A percentile compares a stretch with the other conserved stretches of the same genome.
Evolutionary conservation across 1,140 invertebrate genomes (phyloP).

Genomic region (Neuroterus valhalla): DNA sequence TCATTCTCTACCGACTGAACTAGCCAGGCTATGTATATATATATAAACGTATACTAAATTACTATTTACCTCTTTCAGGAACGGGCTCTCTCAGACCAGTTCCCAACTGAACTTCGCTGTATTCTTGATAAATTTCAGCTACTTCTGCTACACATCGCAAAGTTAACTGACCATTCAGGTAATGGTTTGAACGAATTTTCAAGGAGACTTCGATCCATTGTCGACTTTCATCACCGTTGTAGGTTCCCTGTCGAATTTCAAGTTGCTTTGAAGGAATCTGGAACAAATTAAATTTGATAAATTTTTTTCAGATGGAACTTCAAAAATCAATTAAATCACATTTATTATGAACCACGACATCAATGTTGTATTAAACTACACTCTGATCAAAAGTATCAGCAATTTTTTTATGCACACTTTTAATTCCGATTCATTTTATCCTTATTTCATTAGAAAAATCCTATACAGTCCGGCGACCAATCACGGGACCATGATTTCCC

Average conservation of each 20-base stretch:
- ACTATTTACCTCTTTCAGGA: slow-evolving; percentile 66
- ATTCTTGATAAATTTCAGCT: slow-evolving; percentile 58
- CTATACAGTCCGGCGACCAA: too few relatives aligned
- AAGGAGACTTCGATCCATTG: slow-evolving; percentile 63
- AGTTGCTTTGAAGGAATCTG: not conserved
- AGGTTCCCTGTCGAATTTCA: not conserved
- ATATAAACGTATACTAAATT: not conserved
- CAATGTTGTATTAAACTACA: not conserved
- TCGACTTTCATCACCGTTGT: slow-evolving; percentile 32
- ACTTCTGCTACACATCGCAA: slow-evolving; percentile 67
- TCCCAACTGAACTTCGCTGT: slow-evolving; percentile 62
- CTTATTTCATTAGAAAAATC: too few relatives aligned
- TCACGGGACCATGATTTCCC: too few relatives aligned
- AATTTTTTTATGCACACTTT: too few relatives aligned
- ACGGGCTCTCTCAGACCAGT: slow-evolving; percentile 62
- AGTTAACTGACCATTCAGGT: slow-evolving; percentile 64
- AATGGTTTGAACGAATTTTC: slow-evolving; percentile 63
- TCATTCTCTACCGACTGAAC: too few relatives aligned
- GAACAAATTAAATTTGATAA: not conserved
- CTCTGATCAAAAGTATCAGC: too few relatives aligned
- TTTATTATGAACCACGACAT: too few relatives aligned
- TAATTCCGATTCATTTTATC: too few relatives aligned
- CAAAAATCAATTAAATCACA: not conserved
- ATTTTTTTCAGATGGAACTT: not conserved
- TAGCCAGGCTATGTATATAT: too few relatives aligned